Evolutionary conservation across 2,113 vertebrate species (phyloP).

Genomic region (Gallinago media): DNA sequence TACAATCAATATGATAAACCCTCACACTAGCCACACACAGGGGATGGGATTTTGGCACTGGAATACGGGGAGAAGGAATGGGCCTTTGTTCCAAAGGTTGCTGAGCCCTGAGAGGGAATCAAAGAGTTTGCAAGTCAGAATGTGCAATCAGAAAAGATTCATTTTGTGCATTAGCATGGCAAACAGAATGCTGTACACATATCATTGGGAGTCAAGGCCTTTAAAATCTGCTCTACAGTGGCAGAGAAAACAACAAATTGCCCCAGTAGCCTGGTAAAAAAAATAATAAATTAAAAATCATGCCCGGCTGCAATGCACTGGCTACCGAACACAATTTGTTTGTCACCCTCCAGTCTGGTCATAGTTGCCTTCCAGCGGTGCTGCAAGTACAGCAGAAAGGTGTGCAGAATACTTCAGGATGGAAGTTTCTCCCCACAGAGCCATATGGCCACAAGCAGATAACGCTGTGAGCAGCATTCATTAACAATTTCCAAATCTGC

Average conservation of each 20-base stretch:
- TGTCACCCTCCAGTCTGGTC: neutral
- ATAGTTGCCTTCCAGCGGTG: neutral
- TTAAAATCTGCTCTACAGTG: neutral
- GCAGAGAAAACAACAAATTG: neutral
- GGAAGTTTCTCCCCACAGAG: constrained; percentile 40
- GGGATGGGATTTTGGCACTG: neutral
- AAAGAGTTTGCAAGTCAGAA: neutral
- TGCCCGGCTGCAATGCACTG: neutral
- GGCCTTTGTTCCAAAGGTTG: neutral
- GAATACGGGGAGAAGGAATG: neutral
- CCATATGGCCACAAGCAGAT: constrained; percentile 58
- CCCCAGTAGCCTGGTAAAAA: neutral
- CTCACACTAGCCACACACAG: neutral
- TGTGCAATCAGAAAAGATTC: neutral
- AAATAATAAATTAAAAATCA: neutral
- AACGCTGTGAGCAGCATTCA: constrained; percentile 53
- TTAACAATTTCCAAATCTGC: constrained; percentile 63
- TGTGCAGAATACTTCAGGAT: constrained; percentile 1
- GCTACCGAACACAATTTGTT: neutral
- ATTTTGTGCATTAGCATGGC: neutral
- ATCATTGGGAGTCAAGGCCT: neutral
- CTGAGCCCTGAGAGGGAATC: neutral
- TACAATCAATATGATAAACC: neutral
- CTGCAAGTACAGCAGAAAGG: neutral
- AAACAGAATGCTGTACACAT: neutral